Evolutionary conservation across 2,113 vertebrate species (phyloP).

Genomic region (Gnathonemus longibarbis): DNA sequence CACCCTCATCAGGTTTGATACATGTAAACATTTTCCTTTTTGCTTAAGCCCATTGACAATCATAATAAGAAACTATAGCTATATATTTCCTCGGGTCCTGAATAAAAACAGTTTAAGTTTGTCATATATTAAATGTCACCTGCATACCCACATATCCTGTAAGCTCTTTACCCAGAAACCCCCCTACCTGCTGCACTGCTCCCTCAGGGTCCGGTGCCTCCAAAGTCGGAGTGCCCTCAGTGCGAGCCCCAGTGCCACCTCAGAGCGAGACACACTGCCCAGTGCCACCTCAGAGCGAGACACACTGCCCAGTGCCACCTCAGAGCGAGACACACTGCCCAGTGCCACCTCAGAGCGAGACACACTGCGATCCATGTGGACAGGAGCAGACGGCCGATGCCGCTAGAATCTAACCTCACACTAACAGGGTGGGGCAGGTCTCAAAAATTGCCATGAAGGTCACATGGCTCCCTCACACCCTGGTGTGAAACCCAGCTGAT

Average conservation of each 20-base stretch:
- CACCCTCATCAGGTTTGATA: background rate
- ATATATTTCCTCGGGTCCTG: background rate
- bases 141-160: background rate
- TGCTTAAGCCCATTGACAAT: background rate
- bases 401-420: background rate
- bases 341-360: slow-evolving; percentile 42
- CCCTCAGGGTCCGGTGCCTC: slow-evolving; percentile 48
- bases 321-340: slow-evolving; percentile 36
- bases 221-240: slow-evolving; percentile 53
- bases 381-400: slow-evolving; percentile 2
- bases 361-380: slow-evolving; percentile 45
- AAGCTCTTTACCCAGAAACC: background rate
- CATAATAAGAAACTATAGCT: background rate
- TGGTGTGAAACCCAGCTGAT: background rate
- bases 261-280: slow-evolving; percentile 30
- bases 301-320: slow-evolving; percentile 43
- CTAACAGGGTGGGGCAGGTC: background rate
- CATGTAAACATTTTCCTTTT: background rate
- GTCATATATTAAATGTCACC: background rate
- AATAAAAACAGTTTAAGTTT: background rate
- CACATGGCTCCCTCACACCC: background rate
- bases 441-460: background rate
- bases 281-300: slow-evolving; percentile 39
- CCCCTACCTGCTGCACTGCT: slow-evolving; percentile 48
- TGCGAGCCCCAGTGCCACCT: slow-evolving; percentile 53